Conservation (phyloP, 2,888 invertebrate species). For the Priocnemis perturbator region DNA sequence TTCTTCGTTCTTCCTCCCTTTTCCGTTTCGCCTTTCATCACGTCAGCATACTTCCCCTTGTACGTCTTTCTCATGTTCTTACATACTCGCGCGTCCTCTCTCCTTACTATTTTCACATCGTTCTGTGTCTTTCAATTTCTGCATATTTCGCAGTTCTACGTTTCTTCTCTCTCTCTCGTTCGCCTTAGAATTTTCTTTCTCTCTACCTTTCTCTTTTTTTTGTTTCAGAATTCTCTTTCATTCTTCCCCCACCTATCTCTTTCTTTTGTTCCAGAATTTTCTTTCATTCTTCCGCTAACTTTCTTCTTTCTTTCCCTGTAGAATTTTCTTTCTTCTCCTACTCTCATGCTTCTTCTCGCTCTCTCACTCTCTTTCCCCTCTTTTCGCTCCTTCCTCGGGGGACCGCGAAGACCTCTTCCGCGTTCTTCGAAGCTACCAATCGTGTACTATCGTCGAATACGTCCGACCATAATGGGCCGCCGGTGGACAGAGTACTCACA, state of each 20-base stretch:
- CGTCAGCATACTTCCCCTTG: neutral
- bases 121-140: too few species aligned
- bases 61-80: conserved; percentile 2
- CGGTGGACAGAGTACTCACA: conserved; percentile 25
- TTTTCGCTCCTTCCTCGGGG: conserved; percentile 13
- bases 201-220: too few species aligned
- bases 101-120: too few species aligned
- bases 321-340: conserved; percentile 3
- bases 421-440: conserved; percentile 52
- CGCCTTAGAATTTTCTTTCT: too few species aligned
- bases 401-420: conserved; percentile 45
- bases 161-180: too few species aligned
- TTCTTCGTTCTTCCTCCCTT: conserved; percentile 4
- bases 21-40: conserved; percentile 18
- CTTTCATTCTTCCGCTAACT: conserved; percentile 12
- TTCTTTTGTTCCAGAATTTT: too few species aligned
- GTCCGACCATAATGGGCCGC: conserved; percentile 39
- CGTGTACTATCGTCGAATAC: conserved; percentile 46
- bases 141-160: too few species aligned
- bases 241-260: conserved; percentile 6
- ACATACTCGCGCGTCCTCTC: too few species aligned
- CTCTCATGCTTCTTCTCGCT: neutral
- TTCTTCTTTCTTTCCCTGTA: neutral
- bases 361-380: conserved; percentile 2
- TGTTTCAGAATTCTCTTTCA: neutral